Percentiles rank a stretch among this genome's conserved stretches.
phyloP scores from a whole-genome alignment of 2,888 invertebrate species.

The Exephanes ischioxanthus region DNA sequence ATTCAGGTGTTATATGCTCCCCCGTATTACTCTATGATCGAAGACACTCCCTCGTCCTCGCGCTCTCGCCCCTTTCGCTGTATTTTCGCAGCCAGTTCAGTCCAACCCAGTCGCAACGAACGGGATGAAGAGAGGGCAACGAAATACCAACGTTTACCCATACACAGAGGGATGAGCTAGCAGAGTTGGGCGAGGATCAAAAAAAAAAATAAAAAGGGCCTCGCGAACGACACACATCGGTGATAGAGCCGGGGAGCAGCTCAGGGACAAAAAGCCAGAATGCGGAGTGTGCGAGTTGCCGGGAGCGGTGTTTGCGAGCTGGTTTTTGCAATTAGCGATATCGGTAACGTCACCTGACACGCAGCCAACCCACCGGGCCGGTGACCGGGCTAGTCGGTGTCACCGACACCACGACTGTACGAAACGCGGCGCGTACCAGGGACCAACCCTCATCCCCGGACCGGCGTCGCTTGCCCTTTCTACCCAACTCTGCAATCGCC shows the following conservation, averaged over 20 bases:
- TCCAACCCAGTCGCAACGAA: not conserved
- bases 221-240: constrained; percentile 41
- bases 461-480: constrained; percentile 31
- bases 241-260: constrained; percentile 28
- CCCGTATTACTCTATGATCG: not conserved
- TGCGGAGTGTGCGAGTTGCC: constrained; percentile 27
- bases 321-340: constrained; percentile 82
- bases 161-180: constrained; percentile 9
- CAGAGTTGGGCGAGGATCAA: constrained; percentile 25
- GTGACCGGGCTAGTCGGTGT: constrained; percentile 38
- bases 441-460: constrained; percentile 11
- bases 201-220: constrained; percentile 55
- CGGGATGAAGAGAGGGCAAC: not conserved
- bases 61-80: not conserved
- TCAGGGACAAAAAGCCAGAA: constrained; percentile 46
- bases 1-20: not conserved
- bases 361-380: constrained; percentile 60
- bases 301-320: constrained; percentile 69
- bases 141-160: constrained; percentile 39
- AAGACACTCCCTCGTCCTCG: constrained; percentile 4
- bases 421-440: constrained; percentile 47
- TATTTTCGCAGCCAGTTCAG: not conserved
- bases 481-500: constrained; percentile 44
- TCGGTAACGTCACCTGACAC: constrained; percentile 78
- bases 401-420: constrained; percentile 35